Conservation (phyloP, 2,113 vertebrate species). For the Axis porcinus region DNA sequence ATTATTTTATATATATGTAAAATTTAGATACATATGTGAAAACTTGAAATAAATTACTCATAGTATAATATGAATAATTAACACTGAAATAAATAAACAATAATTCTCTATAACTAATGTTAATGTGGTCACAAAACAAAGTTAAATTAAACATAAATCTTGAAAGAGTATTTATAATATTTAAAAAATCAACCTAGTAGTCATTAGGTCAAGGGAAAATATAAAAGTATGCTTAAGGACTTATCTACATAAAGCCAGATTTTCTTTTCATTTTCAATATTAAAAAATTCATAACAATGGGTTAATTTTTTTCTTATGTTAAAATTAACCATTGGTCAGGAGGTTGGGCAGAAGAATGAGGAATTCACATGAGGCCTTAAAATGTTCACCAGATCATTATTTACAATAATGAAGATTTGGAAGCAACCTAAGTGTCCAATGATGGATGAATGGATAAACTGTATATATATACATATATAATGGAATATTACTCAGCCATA, state of each 20-base stretch:
- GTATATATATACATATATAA: not conserved
- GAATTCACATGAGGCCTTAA: not conserved
- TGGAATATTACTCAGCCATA: not conserved
- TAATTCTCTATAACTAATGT: not conserved
- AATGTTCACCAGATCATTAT: not conserved
- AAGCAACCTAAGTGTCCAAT: not conserved
- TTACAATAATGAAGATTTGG: not conserved
- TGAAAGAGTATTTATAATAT: not conserved
- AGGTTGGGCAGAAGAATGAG: not conserved
- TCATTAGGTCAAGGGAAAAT: not conserved
- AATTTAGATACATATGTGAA: not conserved
- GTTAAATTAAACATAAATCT: not conserved
- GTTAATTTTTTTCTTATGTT: not conserved
- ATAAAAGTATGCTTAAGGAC: not conserved
- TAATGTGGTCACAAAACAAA: not conserved
- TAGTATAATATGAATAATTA: not conserved
- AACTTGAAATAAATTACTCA: not conserved
- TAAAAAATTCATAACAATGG: not conserved
- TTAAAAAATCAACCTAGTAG: not conserved
- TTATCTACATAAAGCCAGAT: not conserved
- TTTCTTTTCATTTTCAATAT: not conserved
- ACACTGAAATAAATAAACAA: not conserved
- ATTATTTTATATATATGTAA: not conserved
- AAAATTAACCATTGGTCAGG: not conserved
- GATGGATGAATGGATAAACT: not conserved